Evolutionary conservation across 2,113 vertebrate genomes (phyloP).

Genomic region (Beaufortia kweichowensis): DNA sequence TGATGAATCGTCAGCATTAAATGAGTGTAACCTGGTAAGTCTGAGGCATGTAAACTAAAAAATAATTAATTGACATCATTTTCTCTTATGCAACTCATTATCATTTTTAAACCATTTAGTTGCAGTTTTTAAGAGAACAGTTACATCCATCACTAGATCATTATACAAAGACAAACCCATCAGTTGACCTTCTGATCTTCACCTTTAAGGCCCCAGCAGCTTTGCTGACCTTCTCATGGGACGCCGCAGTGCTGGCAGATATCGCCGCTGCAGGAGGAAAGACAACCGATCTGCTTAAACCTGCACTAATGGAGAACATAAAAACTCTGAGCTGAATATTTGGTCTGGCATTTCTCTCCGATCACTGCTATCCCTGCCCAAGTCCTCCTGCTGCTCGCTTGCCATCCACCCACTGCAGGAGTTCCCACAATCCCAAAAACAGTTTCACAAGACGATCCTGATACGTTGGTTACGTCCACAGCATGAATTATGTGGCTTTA

Average conservation of each 20-base stretch:
- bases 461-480: neutral
- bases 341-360: neutral
- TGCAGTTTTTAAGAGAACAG: too few species aligned
- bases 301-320: conserved; percentile 74
- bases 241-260: conserved; percentile 81
- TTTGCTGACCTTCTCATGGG: conserved; percentile 86
- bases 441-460: neutral
- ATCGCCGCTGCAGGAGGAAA: conserved; percentile 74
- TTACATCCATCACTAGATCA: too few species aligned
- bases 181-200: neutral
- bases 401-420: conserved; percentile 29
- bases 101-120: too few species aligned
- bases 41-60: too few species aligned
- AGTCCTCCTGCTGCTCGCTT: neutral
- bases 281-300: conserved; percentile 71
- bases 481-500: conserved; percentile 12
- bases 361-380: neutral
- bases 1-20: conserved; percentile 76
- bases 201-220: conserved; percentile 85
- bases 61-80: too few species aligned
- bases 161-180: too few species aligned
- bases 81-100: too few species aligned
- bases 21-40: conserved; percentile 86
- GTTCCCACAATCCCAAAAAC: neutral
- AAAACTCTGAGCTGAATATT: conserved; percentile 79